Evolutionary conservation across 2,888 invertebrate genomes (phyloP).

Genomic region (Neria commutata): DNA sequence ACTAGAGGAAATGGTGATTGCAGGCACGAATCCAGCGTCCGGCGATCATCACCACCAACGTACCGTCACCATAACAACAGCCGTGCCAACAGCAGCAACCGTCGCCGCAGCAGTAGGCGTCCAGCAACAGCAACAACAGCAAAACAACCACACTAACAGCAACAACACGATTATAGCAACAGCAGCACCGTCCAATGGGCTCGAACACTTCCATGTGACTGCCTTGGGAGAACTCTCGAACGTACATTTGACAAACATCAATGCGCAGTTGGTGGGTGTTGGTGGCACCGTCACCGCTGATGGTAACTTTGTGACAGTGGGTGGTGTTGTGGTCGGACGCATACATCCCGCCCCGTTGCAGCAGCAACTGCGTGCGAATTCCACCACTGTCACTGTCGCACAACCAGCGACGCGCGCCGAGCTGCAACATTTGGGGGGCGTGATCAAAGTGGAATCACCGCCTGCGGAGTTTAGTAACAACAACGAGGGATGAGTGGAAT

Average conservation of each 20-base stretch:
- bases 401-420: slow-evolving; percentile 41
- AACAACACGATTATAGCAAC: slow-evolving; percentile 11
- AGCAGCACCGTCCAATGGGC: slow-evolving; percentile 33
- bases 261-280: slow-evolving; percentile 45
- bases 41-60: slow-evolving; percentile 45
- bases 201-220: slow-evolving; percentile 51
- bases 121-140: slow-evolving; percentile 33
- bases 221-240: slow-evolving; percentile 48
- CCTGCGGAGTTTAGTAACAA: slow-evolving; percentile 20
- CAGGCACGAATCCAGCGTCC: slow-evolving; percentile 33
- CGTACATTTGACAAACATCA: slow-evolving; percentile 36
- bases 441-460: slow-evolving; percentile 52
- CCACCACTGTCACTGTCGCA: slow-evolving; percentile 21
- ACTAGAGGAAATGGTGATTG: slow-evolving; percentile 61
- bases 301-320: slow-evolving; percentile 56
- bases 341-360: slow-evolving; percentile 38
- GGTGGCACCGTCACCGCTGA: slow-evolving; percentile 54
- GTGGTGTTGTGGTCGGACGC: slow-evolving; percentile 55
- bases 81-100: slow-evolving; percentile 37
- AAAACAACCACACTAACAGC: slow-evolving; percentile 26
- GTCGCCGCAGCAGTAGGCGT: slow-evolving; percentile 35
- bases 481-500: slow-evolving; percentile 55
- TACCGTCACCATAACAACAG: slow-evolving; percentile 40
- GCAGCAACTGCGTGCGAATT: slow-evolving; percentile 33
- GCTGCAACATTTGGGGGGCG: slow-evolving; percentile 50